Base-by-base conservation (phyloP, 2,888 invertebrate genomes). In the Macrophya alboannulata region DNA sequence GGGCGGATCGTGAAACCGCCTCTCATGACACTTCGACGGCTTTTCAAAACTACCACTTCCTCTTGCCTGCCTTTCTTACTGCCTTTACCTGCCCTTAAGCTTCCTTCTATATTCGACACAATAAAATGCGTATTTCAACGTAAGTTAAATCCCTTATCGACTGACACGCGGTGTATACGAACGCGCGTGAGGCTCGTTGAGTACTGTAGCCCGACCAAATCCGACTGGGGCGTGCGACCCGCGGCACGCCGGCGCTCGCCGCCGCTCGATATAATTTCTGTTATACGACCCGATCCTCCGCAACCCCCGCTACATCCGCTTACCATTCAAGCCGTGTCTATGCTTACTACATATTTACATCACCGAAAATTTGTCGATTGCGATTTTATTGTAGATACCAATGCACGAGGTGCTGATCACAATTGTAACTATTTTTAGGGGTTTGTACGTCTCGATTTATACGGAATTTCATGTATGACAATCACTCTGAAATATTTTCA, bases 1-100 rank as follows among this genome's bases (percentile, higher is more conserved):
- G 92, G 92, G 93, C 93, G 93, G 93, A 92, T 89, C 90, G 92
- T 92, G 90, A 93, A 92, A 92, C 93, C 92, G 93, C 93, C 93
- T 93, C 93, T 93, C 93, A 93, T 93, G 93, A 93, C 93, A 93
- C 93, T 88, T 92, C 89, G 90, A 89, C 92, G 90, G 91, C 92
- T 92, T 89, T 90, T 90, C 91, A 89, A 89, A 90, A 89, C 87
- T 88, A 91, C 90, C 91, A 91, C 92, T 90, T 89, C 87, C 88
- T 83, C 83, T 87, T 86, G 87, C 85, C 87, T 68, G 83, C 43
- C 83, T 84, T 51, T 84, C 84, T 76, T 85, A 65, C 76, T 68
- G 62, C 55, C 83, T 65, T 17, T 40, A 81, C 62, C 62, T 81
- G 31, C 81, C 62, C 43, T 81, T 21, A 43, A 81, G 25, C 45